Evolutionary conservation across 2,113 vertebrate genomes (phyloP).

Genomic region (Accipiter virgatus): DNA sequence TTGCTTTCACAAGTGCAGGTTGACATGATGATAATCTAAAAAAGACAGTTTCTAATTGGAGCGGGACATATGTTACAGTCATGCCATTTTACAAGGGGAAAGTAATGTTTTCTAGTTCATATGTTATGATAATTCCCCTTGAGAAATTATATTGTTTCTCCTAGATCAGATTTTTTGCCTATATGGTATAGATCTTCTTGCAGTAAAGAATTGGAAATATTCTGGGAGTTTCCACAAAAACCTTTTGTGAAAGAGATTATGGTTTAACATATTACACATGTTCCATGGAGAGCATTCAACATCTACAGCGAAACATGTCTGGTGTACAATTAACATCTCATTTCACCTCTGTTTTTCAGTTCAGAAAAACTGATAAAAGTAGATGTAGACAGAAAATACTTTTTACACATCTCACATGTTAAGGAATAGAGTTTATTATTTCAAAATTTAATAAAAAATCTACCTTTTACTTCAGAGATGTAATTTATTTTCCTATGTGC

Average conservation of each 20-base stretch:
- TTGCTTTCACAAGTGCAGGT: conserved; percentile 32
- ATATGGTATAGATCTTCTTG: neutral
- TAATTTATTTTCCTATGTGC: neutral
- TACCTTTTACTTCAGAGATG: neutral
- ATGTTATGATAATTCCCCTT: neutral
- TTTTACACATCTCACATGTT: neutral
- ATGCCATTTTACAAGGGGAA: conserved; percentile 28
- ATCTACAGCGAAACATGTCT: neutral
- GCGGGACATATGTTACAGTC: neutral
- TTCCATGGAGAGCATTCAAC: neutral
- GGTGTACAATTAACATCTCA: neutral
- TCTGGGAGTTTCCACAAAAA: neutral
- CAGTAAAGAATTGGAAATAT: neutral
- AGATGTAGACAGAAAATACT: neutral
- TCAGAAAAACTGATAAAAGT: neutral
- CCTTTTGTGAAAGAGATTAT: neutral
- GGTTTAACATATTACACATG: neutral
- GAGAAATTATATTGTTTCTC: conserved; percentile 22
- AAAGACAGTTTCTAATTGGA: conserved; percentile 58
- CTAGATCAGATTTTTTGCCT: neutral
- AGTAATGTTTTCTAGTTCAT: conserved; percentile 3
- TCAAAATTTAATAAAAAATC: neutral
- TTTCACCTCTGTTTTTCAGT: conserved; percentile 9
- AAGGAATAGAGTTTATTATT: neutral
- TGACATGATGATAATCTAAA: conserved; percentile 45